phyloP scores from a whole-genome alignment of 1,140 invertebrate species.

The Drosophila chauvacae region DNA sequence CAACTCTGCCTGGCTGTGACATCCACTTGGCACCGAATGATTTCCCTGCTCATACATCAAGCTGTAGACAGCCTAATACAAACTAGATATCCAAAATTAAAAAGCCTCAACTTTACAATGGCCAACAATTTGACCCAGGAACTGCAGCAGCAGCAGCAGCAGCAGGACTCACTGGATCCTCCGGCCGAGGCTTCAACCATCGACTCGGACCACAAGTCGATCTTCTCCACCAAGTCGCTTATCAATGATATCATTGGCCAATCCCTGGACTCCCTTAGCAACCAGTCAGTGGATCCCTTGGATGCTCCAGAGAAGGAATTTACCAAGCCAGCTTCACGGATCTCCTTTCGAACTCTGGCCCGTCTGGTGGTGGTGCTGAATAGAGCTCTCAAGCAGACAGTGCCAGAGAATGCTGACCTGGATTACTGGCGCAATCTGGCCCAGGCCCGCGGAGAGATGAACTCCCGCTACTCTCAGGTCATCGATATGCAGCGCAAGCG shows the following conservation, averaged over 20 bases:
- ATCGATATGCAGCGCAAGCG: constrained; percentile 46
- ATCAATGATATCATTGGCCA: constrained; percentile 15
- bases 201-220: background rate
- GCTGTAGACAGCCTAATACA: background rate
- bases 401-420: constrained; percentile 2
- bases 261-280: background rate
- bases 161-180: background rate
- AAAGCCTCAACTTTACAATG: constrained; percentile 4
- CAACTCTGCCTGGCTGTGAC: background rate
- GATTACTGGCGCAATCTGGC: constrained; percentile 57
- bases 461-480: constrained; percentile 23
- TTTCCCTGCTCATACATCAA: background rate
- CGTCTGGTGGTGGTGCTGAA: constrained; percentile 30
- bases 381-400: background rate
- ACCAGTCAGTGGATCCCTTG: background rate
- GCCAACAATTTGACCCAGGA: constrained; percentile 12
- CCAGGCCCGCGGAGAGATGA: constrained; percentile 20
- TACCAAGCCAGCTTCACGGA: background rate
- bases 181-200: background rate
- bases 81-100: constrained; percentile 28
- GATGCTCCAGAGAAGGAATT: background rate
- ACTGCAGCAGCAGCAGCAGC: background rate
- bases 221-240: background rate
- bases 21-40: background rate
- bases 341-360: constrained; percentile 35